Evolutionary conservation across 2,888 invertebrate genomes (phyloP), one percentile per base, ranked within the genome.

Genomic region (Brachypalpus laphriformis): DNA sequence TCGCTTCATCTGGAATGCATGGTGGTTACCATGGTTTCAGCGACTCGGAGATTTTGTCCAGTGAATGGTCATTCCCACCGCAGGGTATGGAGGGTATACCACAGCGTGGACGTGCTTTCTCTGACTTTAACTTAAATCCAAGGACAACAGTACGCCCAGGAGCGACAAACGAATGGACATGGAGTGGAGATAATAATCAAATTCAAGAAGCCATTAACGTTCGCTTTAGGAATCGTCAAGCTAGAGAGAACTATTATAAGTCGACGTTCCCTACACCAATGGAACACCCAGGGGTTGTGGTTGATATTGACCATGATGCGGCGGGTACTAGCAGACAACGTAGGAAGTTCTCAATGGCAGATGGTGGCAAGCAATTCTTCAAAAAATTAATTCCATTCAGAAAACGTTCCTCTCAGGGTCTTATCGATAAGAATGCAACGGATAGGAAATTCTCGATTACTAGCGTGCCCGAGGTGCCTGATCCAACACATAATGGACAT

Each of bases 41-140:
- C 11, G 96, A 96, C 88, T 94, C 94, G 0, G 94, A 96, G 87
- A 96, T 97, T 71, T 91, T 96, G 77, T 94, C 95, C 1, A 95
- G 94, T 89, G 96, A 96, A 90, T 95, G 95, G 94, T 91, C 91
- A 8, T 89, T 91, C 82, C 89, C 90, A 92, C 94, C 56, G 90
- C 93, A 87, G 91, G 93, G 76, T 90, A 91, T 82, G 65, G 59
- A 81, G 87, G 82, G 77, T 87, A 89, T 68, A 89, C 92, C 87
- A 88, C 93, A 28, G 88, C 92, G 87, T 91, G 95, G 89, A 90
- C 93, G 82, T 91, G 96, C 91, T 94, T 96, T 42, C 90, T 94
- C 89, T 94, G 96, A 92, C 94, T 91, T 91, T 57, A 90, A 90
- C 66, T 88, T 92, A 47, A 88, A 90, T 72, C 89, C 90, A 3